phyloP scores from a whole-genome alignment of 2,113 vertebrate species.

The Galeopterus variegatus region DNA sequence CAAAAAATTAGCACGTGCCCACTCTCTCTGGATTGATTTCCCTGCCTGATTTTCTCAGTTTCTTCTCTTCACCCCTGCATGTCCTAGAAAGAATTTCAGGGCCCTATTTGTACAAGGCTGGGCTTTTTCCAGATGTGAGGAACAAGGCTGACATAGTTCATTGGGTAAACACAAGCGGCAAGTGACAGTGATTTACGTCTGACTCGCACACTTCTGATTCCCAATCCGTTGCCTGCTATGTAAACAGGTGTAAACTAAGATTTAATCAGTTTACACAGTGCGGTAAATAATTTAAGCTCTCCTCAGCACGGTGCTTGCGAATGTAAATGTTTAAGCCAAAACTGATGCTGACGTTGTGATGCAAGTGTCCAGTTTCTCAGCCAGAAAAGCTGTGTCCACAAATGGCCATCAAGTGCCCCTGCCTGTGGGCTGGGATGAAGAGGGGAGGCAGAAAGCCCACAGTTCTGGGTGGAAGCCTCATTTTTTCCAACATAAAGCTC shows the following conservation, averaged over 20 bases:
- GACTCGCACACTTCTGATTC: conserved; percentile 70
- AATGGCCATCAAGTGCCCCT: background rate
- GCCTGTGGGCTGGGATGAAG: background rate
- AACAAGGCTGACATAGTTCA: conserved; percentile 16
- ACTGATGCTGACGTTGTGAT: conserved; percentile 36
- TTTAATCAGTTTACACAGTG: conserved; percentile 77
- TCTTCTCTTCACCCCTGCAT: background rate
- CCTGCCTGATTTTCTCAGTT: background rate
- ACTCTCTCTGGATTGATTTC: background rate
- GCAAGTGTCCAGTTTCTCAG: conserved; percentile 59
- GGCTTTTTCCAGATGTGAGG: conserved; percentile 6
- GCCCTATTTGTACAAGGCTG: conserved; percentile 19
- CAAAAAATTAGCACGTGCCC: background rate
- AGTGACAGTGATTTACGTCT: conserved; percentile 67
- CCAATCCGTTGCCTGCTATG: conserved; percentile 40
- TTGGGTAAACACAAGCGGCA: conserved; percentile 56
- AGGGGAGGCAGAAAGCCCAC: background rate
- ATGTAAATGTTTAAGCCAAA: conserved; percentile 74
- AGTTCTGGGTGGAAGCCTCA: background rate
- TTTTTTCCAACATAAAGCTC: background rate
- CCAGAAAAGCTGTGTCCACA: conserved; percentile 34
- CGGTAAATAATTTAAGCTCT: conserved; percentile 76
- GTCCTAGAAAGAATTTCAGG: conserved; percentile 45
- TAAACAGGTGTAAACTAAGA: conserved; percentile 80
- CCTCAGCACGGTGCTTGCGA: conserved; percentile 53